phyloP scores from a whole-genome alignment of 64 coral and sea anemone genomes.

The Montipora efflorescens region DNA sequence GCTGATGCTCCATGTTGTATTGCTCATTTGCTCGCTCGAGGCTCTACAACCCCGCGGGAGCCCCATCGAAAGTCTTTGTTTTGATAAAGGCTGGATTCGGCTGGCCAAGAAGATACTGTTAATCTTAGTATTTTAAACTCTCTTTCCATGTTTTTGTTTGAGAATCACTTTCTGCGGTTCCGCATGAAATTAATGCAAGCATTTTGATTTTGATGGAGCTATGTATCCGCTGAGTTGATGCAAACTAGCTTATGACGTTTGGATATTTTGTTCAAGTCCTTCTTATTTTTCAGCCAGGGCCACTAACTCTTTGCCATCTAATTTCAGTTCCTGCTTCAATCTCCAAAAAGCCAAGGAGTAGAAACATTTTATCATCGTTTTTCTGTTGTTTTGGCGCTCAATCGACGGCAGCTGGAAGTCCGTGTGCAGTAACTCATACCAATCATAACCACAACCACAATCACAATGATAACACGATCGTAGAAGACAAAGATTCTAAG shows the following conservation, averaged over 20 bases:
- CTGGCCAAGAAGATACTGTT: neutral
- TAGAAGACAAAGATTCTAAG: conserved; percentile 86
- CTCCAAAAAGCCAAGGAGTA: conserved; percentile 84
- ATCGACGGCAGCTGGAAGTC: conserved; percentile 77
- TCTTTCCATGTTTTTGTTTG: neutral
- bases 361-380: conserved; percentile 97
- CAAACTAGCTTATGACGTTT: conserved; percentile 1
- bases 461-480: conserved; percentile 84
- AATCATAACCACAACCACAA: conserved; percentile 72
- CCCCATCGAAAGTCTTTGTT: conserved; percentile 24
- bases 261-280: neutral
- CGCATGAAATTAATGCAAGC: conserved; percentile 10
- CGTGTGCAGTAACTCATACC: conserved; percentile 81
- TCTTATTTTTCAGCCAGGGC: neutral
- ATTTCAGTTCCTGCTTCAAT: conserved; percentile 80
- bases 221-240: neutral
- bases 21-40: conserved; percentile 65
- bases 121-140: neutral
- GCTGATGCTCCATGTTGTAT: conserved; percentile 18
- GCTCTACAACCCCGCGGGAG: conserved; percentile 24
- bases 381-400: conserved; percentile 97
- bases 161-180: neutral
- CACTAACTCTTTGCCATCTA: neutral
- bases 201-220: conserved; percentile 6
- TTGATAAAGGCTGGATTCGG: neutral